phyloP scores from a whole-genome alignment of 2,888 invertebrate genomes.

The Sabatieria punctata region DNA sequence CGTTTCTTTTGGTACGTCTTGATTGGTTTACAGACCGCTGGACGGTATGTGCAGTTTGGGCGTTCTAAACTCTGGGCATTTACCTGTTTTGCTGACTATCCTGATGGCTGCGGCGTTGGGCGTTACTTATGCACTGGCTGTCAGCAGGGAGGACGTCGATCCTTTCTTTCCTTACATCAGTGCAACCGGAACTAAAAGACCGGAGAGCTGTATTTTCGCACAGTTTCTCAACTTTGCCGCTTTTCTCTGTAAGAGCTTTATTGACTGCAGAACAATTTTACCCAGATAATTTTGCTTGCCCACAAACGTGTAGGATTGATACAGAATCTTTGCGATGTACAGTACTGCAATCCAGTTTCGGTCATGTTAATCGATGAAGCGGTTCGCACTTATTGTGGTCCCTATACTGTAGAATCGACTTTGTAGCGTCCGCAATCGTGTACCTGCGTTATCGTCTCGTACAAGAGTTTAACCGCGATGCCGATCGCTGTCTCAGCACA shows the following conservation, averaged over 20 bases:
- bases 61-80: conserved; percentile 20
- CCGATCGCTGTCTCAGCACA: conserved; percentile 13
- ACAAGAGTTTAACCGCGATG: conserved; percentile 15
- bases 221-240: conserved; percentile 10
- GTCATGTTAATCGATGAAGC: too few species aligned
- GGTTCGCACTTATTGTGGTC: too few species aligned
- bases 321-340: too few species aligned
- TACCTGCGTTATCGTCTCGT: conserved; percentile 18
- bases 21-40: neutral
- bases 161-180: conserved; percentile 29
- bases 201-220: conserved; percentile 10
- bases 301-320: too few species aligned
- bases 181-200: conserved; percentile 15
- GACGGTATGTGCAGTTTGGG: conserved; percentile 9
- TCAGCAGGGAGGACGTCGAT: conserved; percentile 21
- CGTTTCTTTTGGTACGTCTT: neutral
- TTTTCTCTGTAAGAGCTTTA: conserved; percentile 8
- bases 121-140: neutral
- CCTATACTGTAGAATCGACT: too few species aligned
- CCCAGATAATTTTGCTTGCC: too few species aligned
- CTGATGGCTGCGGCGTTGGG: conserved; percentile 13
- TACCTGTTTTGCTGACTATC: conserved; percentile 21
- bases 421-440: neutral
- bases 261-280: too few species aligned
- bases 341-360: too few species aligned